Percentiles rank a stretch among this genome's conserved stretches.
Conservation (phyloP, 1,140 invertebrate genomes). For the Eurosta solidaginis region DNA sequence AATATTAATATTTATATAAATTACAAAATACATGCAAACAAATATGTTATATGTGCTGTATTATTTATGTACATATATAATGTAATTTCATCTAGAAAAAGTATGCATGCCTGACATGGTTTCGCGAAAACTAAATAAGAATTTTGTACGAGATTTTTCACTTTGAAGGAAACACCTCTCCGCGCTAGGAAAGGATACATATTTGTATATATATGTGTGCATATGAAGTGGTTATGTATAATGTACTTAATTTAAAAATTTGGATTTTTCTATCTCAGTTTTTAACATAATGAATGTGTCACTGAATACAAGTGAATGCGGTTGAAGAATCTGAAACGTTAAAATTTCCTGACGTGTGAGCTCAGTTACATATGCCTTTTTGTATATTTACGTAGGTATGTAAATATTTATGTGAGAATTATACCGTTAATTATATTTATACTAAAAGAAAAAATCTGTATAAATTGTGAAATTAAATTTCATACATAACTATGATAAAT, state of each 20-base stretch:
- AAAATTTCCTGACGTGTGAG: neutral
- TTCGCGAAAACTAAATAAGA: conserved; percentile 1
- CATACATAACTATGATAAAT: too few species aligned
- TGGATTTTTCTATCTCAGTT: neutral
- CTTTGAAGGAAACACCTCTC: conserved; percentile 2
- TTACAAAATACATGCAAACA: too few species aligned
- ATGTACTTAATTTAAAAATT: conserved; percentile 8
- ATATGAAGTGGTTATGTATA: neutral
- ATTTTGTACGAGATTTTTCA: neutral
- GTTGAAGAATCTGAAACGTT: neutral
- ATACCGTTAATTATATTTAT: too few species aligned
- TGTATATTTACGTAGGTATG: too few species aligned
- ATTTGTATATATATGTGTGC: neutral
- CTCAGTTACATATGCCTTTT: too few species aligned
- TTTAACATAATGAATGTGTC: conserved; percentile 1
- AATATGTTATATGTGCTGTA: too few species aligned
- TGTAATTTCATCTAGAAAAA: neutral
- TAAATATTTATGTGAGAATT: too few species aligned
- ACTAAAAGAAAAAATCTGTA: too few species aligned
- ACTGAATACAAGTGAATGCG: conserved; percentile 13
- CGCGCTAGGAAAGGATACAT: neutral
- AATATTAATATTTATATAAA: neutral
- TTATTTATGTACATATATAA: neutral
- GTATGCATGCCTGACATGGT: neutral
- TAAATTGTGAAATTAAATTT: too few species aligned